Conservation (phyloP, 2,113 vertebrate species). For the Rhodinocichla rosea region DNA sequence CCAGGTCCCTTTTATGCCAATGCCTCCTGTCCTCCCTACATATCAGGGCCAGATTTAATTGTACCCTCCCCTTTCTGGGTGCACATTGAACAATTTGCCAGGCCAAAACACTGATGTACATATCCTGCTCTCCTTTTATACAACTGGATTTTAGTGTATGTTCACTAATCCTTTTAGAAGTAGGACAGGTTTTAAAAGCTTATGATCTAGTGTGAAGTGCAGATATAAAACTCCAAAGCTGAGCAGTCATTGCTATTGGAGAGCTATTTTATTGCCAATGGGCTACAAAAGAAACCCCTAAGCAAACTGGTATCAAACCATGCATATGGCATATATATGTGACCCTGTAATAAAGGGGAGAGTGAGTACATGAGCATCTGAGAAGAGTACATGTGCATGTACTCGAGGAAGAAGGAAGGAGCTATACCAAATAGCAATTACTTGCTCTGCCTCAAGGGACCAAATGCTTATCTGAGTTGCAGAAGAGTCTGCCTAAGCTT, state of each 20-base stretch:
- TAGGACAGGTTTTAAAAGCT: not conserved
- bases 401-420: not conserved
- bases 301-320: not conserved
- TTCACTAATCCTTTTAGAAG: not conserved
- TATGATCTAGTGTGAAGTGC: not conserved
- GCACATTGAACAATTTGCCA: not conserved
- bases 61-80: not conserved
- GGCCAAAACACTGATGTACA: not conserved
- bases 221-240: not conserved
- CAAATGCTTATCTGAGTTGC: not conserved
- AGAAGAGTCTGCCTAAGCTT: not conserved
- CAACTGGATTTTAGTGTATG: not conserved
- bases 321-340: not conserved
- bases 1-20: not conserved
- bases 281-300: not conserved
- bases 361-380: not conserved
- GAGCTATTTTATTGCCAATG: not conserved
- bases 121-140: not conserved
- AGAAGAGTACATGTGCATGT: not conserved
- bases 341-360: not conserved
- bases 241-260: not conserved
- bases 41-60: not conserved
- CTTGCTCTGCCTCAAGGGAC: not conserved
- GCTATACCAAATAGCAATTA: not conserved
- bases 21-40: not conserved